Conservation (phyloP, 2,113 vertebrate genomes). For the Puffinus mauretanicus region DNA sequence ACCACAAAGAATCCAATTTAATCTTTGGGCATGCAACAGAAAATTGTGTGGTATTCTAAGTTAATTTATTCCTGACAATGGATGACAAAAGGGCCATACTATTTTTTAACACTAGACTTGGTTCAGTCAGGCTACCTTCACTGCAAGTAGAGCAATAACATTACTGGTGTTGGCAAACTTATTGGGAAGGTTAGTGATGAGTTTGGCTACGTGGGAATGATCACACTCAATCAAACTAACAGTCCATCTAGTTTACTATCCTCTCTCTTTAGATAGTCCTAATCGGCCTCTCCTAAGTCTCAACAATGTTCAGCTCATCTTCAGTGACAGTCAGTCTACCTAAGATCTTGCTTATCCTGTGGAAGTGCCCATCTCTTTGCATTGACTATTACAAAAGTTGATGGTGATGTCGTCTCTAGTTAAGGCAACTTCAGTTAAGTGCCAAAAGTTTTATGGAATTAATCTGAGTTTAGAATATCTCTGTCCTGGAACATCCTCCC, state of each 20-base stretch:
- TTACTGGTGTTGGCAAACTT: not conserved
- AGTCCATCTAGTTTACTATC: not conserved
- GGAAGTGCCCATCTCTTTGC: not conserved
- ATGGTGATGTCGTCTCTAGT: not conserved
- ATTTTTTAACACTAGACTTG: not conserved
- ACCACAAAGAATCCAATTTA: not conserved
- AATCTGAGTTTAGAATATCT: not conserved
- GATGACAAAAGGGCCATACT: not conserved
- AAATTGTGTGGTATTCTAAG: not conserved
- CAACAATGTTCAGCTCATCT: not conserved
- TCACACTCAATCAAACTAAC: not conserved
- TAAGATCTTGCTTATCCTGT: not conserved
- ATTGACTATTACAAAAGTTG: not conserved
- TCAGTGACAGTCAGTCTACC: not conserved
- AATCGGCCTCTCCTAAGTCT: not conserved
- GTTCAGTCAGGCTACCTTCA: not conserved
- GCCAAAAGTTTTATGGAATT: not conserved
- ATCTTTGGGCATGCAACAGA: not conserved
- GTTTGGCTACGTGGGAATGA: not conserved
- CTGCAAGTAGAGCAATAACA: not conserved
- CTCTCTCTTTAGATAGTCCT: not conserved
- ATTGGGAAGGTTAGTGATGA: not conserved
- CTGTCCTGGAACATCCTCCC: not conserved
- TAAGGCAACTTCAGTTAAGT: not conserved
- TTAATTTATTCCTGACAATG: not conserved